Conservation (phyloP, 2,797 vertebrate genomes). For the Sternotherus odoratus region DNA sequence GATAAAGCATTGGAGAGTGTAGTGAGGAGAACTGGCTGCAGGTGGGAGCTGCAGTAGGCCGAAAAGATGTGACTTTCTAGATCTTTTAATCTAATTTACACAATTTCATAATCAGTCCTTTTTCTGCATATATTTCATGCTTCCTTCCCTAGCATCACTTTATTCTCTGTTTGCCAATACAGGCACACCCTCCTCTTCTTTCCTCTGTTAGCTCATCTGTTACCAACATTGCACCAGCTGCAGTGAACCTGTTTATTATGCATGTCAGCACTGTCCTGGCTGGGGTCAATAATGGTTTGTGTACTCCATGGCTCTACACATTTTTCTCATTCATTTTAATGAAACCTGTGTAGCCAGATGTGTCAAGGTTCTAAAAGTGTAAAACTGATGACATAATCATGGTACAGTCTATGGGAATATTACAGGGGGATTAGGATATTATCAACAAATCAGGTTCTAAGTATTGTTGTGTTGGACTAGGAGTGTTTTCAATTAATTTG, state of each 20-base stretch:
- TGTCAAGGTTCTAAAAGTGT: slow-evolving; percentile 62
- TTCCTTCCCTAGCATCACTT: background rate
- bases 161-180: background rate
- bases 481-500: slow-evolving; percentile 87
- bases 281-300: background rate
- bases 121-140: slow-evolving; percentile 11
- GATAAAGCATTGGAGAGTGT: background rate
- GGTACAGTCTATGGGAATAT: slow-evolving; percentile 74
- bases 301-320: background rate
- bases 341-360: slow-evolving; percentile 51
- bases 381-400: slow-evolving; percentile 80
- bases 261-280: background rate
- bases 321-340: slow-evolving; percentile 49
- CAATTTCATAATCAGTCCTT: background rate
- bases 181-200: background rate
- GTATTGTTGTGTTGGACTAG: slow-evolving; percentile 75
- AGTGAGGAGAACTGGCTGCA: background rate
- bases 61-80: background rate
- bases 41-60: background rate
- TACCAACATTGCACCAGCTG: background rate
- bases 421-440: slow-evolving; percentile 80
- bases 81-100: slow-evolving; percentile 10
- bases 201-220: background rate
- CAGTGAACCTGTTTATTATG: background rate
- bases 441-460: slow-evolving; percentile 80